phyloP scores from a whole-genome alignment of 2,113 vertebrate species.

The Apteryx owenii region DNA sequence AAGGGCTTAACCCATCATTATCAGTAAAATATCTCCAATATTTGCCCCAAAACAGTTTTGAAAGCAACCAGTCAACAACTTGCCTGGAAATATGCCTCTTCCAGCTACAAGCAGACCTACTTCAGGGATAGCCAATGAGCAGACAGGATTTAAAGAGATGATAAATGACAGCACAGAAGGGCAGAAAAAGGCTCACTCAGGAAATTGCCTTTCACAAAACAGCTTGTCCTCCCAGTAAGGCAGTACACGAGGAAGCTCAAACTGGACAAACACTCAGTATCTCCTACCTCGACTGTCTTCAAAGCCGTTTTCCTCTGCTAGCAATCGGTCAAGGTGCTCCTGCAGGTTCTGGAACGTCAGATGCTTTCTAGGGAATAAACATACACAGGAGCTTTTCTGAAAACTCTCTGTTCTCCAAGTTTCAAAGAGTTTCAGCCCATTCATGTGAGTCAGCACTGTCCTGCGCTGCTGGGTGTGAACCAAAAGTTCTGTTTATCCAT shows the following conservation, averaged over 20 bases:
- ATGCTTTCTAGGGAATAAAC: conserved; percentile 82
- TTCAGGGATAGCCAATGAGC: not conserved
- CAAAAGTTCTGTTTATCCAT: rapidly evolving
- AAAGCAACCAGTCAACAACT: not conserved
- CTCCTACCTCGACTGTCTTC: conserved; percentile 84
- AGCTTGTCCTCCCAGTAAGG: not conserved
- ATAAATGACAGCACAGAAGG: not conserved
- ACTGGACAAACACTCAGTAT: not conserved
- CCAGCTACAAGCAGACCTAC: not conserved
- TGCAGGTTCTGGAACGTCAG: conserved; percentile 93
- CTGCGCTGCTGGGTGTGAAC: not conserved
- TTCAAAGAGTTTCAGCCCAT: not conserved
- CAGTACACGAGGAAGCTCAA: not conserved
- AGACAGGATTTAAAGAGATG: not conserved
- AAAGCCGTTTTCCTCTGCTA: conserved; percentile 81
- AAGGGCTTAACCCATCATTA: not conserved
- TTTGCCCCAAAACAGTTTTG: not conserved
- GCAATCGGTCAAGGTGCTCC: conserved; percentile 86
- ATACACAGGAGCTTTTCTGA: conserved; percentile 4
- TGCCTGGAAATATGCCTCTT: not conserved
- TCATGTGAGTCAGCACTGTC: rapidly evolving
- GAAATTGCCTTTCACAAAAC: not conserved
- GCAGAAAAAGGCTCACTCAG: not conserved
- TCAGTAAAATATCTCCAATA: not conserved
- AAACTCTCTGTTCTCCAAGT: not conserved